A percentile compares a stretch with the other conserved stretches of the same genome.
Evolutionary conservation across 1,140 invertebrate genomes (phyloP).

Genomic region (Zaprionus vittiger): DNA sequence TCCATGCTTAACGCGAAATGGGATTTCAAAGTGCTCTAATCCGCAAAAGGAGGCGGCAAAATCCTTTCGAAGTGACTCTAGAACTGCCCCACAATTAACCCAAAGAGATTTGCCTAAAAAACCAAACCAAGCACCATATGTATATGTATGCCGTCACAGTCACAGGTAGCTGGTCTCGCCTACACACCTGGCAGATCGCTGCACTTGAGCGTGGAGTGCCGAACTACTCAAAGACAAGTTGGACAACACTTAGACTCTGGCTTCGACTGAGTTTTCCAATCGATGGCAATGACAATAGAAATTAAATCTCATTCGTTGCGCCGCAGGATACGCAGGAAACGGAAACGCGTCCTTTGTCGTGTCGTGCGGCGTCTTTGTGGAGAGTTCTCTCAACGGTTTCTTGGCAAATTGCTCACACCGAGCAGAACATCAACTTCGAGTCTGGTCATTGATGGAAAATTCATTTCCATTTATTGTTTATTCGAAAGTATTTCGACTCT

Average conservation of each 20-base stretch:
- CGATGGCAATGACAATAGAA: constrained; percentile 61
- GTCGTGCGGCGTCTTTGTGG: constrained; percentile 66
- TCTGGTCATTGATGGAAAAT: constrained; percentile 44
- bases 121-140: neutral
- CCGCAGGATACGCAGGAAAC: constrained; percentile 70
- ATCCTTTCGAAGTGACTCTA: neutral
- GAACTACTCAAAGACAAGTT: constrained; percentile 52
- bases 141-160: neutral
- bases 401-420: constrained; percentile 42
- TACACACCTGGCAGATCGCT: constrained; percentile 61
- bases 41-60: neutral
- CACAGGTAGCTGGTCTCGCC: constrained; percentile 8
- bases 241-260: neutral
- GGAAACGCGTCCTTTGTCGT: constrained; percentile 55
- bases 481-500: constrained; percentile 57
- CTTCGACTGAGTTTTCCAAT: constrained; percentile 63
- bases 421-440: constrained; percentile 11
- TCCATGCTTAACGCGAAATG: constrained; percentile 6
- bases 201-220: constrained; percentile 42
- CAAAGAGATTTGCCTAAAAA: neutral
- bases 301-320: constrained; percentile 72
- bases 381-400: constrained; percentile 59
- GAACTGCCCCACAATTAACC: neutral
- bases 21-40: neutral
- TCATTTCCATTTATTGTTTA: constrained; percentile 54